phyloP scores from a whole-genome alignment of 2,113 vertebrate genomes.

The Passer domesticus region DNA sequence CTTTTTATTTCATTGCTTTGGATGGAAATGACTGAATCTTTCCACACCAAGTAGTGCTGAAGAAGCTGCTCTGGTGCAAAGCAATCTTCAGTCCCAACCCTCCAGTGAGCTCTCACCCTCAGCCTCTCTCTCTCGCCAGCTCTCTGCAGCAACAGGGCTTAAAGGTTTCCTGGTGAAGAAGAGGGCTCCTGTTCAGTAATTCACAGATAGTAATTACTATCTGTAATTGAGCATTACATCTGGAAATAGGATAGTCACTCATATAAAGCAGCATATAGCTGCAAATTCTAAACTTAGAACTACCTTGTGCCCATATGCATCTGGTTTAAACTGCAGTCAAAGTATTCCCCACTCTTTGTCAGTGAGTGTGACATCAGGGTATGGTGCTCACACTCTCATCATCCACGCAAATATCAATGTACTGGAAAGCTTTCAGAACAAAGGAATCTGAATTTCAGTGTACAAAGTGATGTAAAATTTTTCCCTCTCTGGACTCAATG shows the following conservation, averaged over 20 bases:
- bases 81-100: background rate
- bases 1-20: conserved; percentile 17
- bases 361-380: background rate
- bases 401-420: background rate
- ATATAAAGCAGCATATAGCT: background rate
- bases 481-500: background rate
- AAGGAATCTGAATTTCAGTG: background rate
- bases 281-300: background rate
- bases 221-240: background rate
- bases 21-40: conserved; percentile 18
- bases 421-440: background rate
- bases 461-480: background rate
- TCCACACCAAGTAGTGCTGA: background rate
- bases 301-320: background rate
- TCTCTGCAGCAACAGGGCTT: background rate
- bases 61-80: background rate
- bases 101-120: background rate
- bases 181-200: background rate
- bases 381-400: background rate
- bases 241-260: background rate
- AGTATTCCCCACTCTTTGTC: background rate
- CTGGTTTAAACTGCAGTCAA: background rate
- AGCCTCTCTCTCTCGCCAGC: background rate
- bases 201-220: background rate
- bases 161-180: rapidly evolving